Base-by-base conservation (phyloP, 2,888 invertebrate species). In the Watsonalla binaria region DNA sequence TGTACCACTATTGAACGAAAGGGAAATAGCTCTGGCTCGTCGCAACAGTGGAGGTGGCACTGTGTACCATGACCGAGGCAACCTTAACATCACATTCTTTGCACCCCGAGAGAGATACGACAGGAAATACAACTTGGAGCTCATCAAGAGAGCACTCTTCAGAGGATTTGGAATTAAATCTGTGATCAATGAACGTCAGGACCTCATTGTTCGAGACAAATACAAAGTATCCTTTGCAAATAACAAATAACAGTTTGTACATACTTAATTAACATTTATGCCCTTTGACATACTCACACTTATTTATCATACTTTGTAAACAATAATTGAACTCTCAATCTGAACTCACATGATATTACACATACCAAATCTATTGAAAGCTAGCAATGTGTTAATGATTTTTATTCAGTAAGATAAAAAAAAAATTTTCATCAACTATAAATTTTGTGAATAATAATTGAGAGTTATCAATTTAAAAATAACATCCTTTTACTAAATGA, bases 11-110 rank as follows among this genome's bases (percentile, higher is more conserved):
- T 81, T 96, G 51, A 78, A 91, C 58, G 93, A 94, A 51, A 90
- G 92, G 46, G 94, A 94, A 13, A 94, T 99, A 54, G 90, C 92
- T 9, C 72, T 98, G 57, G 98, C 96, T 0, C 93, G 99, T 55
- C 93, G 99, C 46, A 97, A 97, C 75, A 98, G 98, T 83, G 99
- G 99, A 35, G 96, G 99, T 58, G 99, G 99, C 34, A 95, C 98
- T 5, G 98, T 99, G 33, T 99, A 97, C 82, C 99, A 99, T 82
- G 99, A 99, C 82, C 87, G 93, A 61, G 98, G 98, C 55, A 98
- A 98, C 88, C 90, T 98, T 0, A 99, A 98, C 86, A 92, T 98
- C 61, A 96, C 98, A 0, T 98, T 99, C 83, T 96, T 99, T 72
- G 96, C 97, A 9, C 93, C 95, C 4, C 93, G 95, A 61, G 94